A percentile compares a stretch with the other conserved stretches of the same genome.
These are phyloP conservation scores for Labia minor DNA, from an alignment of 2,888 invertebrate genomes.

Conservation along the genomic window DNA sequence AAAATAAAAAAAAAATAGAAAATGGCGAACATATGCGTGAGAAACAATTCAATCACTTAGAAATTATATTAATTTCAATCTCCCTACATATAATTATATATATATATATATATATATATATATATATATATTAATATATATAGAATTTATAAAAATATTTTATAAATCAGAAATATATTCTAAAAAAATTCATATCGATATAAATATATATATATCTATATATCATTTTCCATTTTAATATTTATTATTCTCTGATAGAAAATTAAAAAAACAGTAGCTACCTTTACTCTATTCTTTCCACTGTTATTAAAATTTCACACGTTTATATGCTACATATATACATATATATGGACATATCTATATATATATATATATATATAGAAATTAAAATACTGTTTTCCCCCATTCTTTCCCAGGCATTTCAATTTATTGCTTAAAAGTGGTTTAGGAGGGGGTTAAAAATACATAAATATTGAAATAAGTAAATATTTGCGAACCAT, in stretches of 20 bases:
- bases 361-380: background rate
- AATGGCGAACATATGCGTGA: slow-evolving; percentile 13
- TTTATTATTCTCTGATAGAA: background rate
- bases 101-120: too few relatives aligned
- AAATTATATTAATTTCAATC: too few relatives aligned
- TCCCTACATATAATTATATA: too few relatives aligned
- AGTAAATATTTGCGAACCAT: slow-evolving; percentile 1
- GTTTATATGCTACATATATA: background rate
- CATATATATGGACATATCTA: background rate
- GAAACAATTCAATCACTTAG: background rate
- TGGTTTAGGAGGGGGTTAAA: slow-evolving; percentile 5
- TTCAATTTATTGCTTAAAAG: slow-evolving; percentile 13
- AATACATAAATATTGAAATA: slow-evolving; percentile 13
- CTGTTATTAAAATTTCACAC: slow-evolving; percentile 1
- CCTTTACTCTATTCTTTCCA: background rate
- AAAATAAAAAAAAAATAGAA: too few relatives aligned
- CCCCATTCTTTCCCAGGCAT: background rate
- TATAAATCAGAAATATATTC: too few relatives aligned
- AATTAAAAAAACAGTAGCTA: background rate
- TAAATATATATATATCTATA: too few relatives aligned
- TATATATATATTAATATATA: too few relatives aligned
- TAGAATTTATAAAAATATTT: too few relatives aligned
- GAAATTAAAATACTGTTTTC: background rate
- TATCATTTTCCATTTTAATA: background rate
- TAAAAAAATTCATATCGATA: too few relatives aligned